These are phyloP conservation scores for Anguilla marmorata DNA, from an alignment of 2,797 vertebrate species.

Conservation along the genomic window DNA sequence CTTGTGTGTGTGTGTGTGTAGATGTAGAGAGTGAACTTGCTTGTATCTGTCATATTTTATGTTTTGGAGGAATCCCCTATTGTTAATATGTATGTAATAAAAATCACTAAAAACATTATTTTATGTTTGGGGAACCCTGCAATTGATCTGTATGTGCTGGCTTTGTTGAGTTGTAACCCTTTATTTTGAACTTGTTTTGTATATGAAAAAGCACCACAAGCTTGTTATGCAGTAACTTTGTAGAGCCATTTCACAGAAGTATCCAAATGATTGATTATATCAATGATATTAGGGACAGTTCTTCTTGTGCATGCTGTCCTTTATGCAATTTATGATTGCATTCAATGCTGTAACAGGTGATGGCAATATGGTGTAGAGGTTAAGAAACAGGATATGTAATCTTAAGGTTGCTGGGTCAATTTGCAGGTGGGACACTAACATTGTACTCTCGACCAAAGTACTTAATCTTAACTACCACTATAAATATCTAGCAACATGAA, in stretches of 20 bases:
- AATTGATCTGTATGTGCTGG: neutral
- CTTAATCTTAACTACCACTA: neutral
- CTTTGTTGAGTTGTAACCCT: neutral
- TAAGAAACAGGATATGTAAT: constrained; percentile 14
- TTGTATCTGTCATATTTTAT: neutral
- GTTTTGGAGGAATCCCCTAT: neutral
- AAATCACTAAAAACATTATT: no score
- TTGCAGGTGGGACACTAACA: neutral
- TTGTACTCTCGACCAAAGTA: constrained; percentile 17
- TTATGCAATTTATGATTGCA: neutral
- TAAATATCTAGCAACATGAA: neutral
- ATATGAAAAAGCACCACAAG: neutral
- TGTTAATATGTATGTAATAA: neutral
- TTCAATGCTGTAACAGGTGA: neutral
- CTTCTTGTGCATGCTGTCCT: neutral
- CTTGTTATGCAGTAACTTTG: neutral
- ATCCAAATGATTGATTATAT: neutral
- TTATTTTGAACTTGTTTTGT: neutral
- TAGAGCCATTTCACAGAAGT: neutral
- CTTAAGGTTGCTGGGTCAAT: neutral
- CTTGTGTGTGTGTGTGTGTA: no score
- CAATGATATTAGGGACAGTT: neutral
- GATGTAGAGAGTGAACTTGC: no score
- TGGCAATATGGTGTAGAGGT: neutral
- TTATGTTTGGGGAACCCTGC: no score